Evolutionary conservation across 2,113 vertebrate species (phyloP), one percentile per base, ranked within the genome.

Genomic region (Syngnathus scovelli): DNA sequence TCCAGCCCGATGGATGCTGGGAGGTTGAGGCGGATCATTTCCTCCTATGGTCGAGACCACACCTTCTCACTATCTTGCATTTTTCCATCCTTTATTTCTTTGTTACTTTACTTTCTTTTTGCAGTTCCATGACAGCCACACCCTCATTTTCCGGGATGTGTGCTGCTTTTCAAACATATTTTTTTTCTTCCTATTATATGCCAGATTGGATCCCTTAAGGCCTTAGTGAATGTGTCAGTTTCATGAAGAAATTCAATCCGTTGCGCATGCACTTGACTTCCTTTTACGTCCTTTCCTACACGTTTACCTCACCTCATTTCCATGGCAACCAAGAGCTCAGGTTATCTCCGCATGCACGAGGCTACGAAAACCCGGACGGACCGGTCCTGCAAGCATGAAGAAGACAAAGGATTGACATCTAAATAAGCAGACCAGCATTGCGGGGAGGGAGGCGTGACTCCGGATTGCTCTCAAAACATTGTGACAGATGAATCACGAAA

Each of bases 321-420:
- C 74, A 81, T 72, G 72, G 69, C 13, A 71, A 83, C 59, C 39
- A 1, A 66, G 67, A 79, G 70, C 80, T 82, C 71, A 70, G 80
- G 75, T 69, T 78, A 85, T 79, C 81, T 79, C 75, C 83, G 68
- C 78, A 80, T 79, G 36, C 5, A 21, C 70, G 79, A 82, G 73
- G 71, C 66, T 33, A 64, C 19, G 77, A 81, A 80, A 70, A 41
- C 62, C 83, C 65, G 62, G 82, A 75, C 76, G 68, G 80, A 92
- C 91, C 80, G 74, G 90, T 89, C 87, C 71, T 66, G 59, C 86
- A 21, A 65, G 74, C 27, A 61, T 37, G 41, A 61, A 61, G 33
- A 5, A 74, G 75, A 90, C 90, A 91, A 91, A 89, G 85, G 83
- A 79, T 71, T 86, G 87, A 85, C 79, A 84, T 76, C 74, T 64